These are phyloP conservation scores for Morone chrysops DNA, from an alignment of 2,113 vertebrate genomes.

Conservation along the genomic window DNA sequence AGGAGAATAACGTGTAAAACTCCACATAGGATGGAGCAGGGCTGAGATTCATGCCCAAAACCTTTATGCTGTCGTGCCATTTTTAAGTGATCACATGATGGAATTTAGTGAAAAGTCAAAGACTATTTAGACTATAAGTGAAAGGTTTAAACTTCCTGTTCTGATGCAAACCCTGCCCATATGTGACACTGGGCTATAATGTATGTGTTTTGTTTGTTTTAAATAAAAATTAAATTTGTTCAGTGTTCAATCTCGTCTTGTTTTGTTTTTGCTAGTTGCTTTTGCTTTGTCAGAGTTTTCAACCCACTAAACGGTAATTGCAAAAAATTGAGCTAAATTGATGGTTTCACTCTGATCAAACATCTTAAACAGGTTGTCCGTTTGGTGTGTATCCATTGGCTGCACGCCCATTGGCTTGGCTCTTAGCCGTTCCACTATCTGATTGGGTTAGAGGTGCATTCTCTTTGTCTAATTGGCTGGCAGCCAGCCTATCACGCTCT, in stretches of 20 bases:
- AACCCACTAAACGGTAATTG: background rate
- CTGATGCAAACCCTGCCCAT: background rate
- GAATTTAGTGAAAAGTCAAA: background rate
- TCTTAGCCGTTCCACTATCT: constrained; percentile 7
- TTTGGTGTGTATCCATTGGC: constrained; percentile 41
- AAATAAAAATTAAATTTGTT: background rate
- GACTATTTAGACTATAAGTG: too few species aligned
- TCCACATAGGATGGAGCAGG: background rate
- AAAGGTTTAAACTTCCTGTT: background rate
- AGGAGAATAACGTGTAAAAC: background rate
- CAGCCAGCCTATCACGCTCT: background rate
- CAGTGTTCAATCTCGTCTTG: background rate
- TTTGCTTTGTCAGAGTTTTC: background rate
- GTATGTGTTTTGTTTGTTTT: background rate
- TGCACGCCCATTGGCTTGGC: constrained; percentile 44
- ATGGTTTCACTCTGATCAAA: constrained; percentile 8
- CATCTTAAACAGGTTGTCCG: constrained; percentile 8
- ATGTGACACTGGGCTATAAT: too few species aligned
- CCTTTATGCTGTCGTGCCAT: background rate
- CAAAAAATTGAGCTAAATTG: background rate
- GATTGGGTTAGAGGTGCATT: constrained; percentile 40
- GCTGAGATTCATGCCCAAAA: background rate
- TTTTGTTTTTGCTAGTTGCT: background rate
- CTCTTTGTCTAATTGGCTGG: constrained; percentile 48
- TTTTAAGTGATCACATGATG: background rate